A percentile compares a stretch with the other conserved stretches of the same genome.
Evolutionary conservation across 1,140 invertebrate genomes (phyloP).

Genomic region (Drosophila athabasca): DNA sequence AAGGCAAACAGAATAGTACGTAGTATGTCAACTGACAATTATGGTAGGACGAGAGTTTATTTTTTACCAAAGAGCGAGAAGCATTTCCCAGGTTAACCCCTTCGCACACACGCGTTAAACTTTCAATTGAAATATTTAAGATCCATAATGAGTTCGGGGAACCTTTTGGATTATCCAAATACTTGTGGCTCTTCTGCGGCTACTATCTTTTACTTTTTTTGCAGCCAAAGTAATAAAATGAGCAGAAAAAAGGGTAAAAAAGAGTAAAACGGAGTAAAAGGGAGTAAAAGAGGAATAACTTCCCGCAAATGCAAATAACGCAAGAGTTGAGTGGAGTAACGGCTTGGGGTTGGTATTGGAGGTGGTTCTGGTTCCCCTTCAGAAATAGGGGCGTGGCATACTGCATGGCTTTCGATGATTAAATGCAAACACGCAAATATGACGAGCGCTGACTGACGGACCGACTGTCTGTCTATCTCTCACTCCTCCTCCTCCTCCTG

Average conservation of each 20-base stretch:
- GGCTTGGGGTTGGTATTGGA: background rate
- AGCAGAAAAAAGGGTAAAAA: slow-evolving; percentile 7
- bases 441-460: slow-evolving; percentile 56
- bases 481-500: slow-evolving; percentile 3
- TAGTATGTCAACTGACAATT: slow-evolving; percentile 28
- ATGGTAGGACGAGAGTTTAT: background rate
- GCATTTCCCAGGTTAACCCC: too few relatives aligned
- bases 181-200: slow-evolving; percentile 10
- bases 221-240: slow-evolving; percentile 37
- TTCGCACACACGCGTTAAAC: too few relatives aligned
- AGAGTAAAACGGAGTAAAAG: slow-evolving; percentile 12
- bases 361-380: slow-evolving; percentile 10
- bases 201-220: slow-evolving; percentile 9
- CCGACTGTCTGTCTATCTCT: slow-evolving; percentile 42
- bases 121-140: background rate
- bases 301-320: slow-evolving; percentile 74
- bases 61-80: too few relatives aligned
- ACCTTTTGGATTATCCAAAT: slow-evolving; percentile 28
- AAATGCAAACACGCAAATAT: slow-evolving; percentile 82
- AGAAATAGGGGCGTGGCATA: slow-evolving; percentile 48
- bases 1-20: slow-evolving; percentile 50
- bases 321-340: slow-evolving; percentile 15
- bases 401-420: slow-evolving; percentile 79
- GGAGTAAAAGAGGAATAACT: slow-evolving; percentile 32
- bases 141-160: too few relatives aligned